Evolutionary conservation across 2,888 invertebrate genomes (phyloP).

Genomic region (Drosophila conformis): DNA sequence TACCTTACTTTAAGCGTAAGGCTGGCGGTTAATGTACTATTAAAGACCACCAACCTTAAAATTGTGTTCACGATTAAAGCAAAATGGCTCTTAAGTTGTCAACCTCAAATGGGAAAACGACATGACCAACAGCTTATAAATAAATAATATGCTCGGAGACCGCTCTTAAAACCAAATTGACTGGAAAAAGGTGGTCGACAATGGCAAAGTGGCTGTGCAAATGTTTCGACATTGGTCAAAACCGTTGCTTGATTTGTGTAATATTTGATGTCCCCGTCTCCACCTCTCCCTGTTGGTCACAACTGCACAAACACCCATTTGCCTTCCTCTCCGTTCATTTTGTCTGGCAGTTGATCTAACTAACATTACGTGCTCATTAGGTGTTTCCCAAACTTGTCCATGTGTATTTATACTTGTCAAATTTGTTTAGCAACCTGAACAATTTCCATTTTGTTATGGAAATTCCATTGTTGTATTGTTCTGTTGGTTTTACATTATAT

Average conservation of each 20-base stretch:
- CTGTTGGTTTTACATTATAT: conserved; percentile 1
- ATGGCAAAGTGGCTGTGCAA: conserved; percentile 52
- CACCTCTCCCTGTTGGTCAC: no score
- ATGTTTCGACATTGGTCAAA: conserved; percentile 57
- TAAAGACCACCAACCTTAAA: neutral
- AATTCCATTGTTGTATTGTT: conserved; percentile 30
- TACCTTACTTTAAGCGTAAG: neutral
- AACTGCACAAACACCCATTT: neutral
- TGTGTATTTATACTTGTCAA: conserved; percentile 1
- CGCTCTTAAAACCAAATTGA: conserved; percentile 60
- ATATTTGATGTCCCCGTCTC: conserved; percentile 31
- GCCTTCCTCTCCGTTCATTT: neutral
- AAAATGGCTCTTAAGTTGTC: neutral
- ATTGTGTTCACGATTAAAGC: neutral
- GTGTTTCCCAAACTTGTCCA: conserved; percentile 14
- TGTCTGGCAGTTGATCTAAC: conserved; percentile 9
- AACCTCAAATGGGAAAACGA: conserved; percentile 10
- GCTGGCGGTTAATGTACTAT: neutral
- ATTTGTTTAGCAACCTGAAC: conserved; percentile 17
- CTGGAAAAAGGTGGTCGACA: conserved; percentile 59
- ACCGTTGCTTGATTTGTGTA: conserved; percentile 58
- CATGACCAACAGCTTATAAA: conserved; percentile 48
- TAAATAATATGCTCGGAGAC: conserved; percentile 58
- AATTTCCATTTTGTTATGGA: conserved; percentile 26
- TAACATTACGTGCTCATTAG: conserved; percentile 39